These are phyloP conservation scores for Drosophila hawaiiensis DNA, from an alignment of 2,888 invertebrate genomes.

Conservation along the genomic window DNA sequence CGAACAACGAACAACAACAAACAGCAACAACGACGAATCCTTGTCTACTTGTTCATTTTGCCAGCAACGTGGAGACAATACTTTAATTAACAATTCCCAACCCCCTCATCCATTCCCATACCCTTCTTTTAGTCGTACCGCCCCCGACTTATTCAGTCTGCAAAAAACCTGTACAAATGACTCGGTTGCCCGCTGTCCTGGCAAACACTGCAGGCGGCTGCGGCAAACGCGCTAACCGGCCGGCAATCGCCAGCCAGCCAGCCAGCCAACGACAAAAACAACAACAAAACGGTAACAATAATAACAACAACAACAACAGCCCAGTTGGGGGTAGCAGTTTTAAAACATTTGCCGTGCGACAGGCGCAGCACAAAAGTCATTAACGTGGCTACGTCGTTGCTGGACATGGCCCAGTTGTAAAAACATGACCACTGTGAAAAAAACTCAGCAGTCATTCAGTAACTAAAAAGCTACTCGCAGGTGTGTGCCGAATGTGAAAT, in stretches of 20 bases:
- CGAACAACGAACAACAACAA: constrained; percentile 18
- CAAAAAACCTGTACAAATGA: constrained; percentile 77
- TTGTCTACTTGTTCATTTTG: constrained; percentile 82
- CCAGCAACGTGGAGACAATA: constrained; percentile 81
- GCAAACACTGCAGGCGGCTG: constrained; percentile 77
- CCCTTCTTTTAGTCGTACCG: constrained; percentile 1
- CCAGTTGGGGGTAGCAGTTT: constrained; percentile 55
- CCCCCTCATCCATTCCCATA: constrained; percentile 16
- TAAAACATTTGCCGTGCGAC: constrained; percentile 80
- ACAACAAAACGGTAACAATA: constrained; percentile 38
- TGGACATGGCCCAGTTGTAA: constrained; percentile 80
- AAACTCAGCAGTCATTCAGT: constrained; percentile 67
- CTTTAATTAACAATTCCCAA: constrained; percentile 82
- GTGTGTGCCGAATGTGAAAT: constrained; percentile 28
- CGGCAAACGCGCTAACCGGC: constrained; percentile 72
- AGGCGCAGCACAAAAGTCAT: constrained; percentile 79
- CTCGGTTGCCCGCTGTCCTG: constrained; percentile 75
- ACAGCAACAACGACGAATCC: constrained; percentile 60
- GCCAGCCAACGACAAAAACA: constrained; percentile 37
- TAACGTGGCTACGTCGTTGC: constrained; percentile 74
- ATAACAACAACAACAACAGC: constrained; percentile 36
- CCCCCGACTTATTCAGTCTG: constrained; percentile 51
- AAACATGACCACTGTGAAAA: constrained; percentile 80
- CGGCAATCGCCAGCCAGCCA: constrained; percentile 58
- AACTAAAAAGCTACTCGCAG: constrained; percentile 25